These are phyloP conservation scores for Hyphantria cunea DNA, from an alignment of 1,140 invertebrate genomes.

Conservation along the genomic window DNA sequence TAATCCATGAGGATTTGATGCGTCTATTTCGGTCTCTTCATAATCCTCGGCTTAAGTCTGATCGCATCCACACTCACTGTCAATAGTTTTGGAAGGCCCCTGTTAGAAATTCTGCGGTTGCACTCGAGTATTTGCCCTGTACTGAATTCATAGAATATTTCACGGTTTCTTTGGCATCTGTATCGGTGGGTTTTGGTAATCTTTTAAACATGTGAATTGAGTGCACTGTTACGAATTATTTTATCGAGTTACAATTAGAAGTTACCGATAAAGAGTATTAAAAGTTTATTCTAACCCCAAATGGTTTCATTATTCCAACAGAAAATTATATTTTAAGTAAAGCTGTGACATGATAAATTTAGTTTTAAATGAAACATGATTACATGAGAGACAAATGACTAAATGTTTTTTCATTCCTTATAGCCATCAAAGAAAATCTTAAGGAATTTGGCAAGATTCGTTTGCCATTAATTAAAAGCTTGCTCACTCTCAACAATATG, in stretches of 20 bases:
- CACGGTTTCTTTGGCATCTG: constrained; percentile 69
- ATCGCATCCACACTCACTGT: constrained; percentile 80
- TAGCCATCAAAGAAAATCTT: constrained; percentile 16
- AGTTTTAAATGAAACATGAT: constrained; percentile 29
- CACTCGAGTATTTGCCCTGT: constrained; percentile 63
- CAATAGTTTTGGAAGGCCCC: constrained; percentile 79
- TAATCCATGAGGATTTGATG: constrained; percentile 78
- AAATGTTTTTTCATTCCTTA: constrained; percentile 13
- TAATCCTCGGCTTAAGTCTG: constrained; percentile 78
- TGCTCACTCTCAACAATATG: constrained; percentile 8
- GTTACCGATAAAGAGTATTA: neutral
- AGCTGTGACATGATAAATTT: constrained; percentile 17
- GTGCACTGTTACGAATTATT: constrained; percentile 16
- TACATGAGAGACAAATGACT: constrained; percentile 21
- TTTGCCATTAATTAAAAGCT: constrained; percentile 16
- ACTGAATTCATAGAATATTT: constrained; percentile 66
- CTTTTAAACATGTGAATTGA: constrained; percentile 51
- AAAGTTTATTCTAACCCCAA: neutral
- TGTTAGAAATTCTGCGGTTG: constrained; percentile 76
- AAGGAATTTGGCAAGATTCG: constrained; percentile 18
- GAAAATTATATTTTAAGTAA: neutral
- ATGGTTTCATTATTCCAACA: no score
- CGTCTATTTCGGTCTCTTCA: constrained; percentile 80
- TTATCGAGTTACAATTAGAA: neutral
- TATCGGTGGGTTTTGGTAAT: constrained; percentile 48